Conservation (phyloP, 2,113 vertebrate genomes). For the Amphiprion percula region DNA sequence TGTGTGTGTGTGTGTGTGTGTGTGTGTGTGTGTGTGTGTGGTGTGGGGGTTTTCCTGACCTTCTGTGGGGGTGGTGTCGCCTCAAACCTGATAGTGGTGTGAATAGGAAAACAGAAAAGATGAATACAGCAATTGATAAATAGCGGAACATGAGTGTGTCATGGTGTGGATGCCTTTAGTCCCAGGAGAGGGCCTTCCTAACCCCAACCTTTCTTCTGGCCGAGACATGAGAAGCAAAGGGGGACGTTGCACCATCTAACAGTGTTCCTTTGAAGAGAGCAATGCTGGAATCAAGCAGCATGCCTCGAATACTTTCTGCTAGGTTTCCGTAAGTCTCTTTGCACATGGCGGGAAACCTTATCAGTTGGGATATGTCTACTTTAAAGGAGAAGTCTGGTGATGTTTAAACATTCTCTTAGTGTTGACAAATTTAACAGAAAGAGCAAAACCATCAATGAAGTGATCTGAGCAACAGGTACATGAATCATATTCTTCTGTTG, state of each 20-base stretch:
- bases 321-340: constrained; percentile 39
- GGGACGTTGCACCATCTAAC: constrained; percentile 70
- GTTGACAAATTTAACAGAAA: background rate
- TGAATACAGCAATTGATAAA: constrained; percentile 81
- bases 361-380: background rate
- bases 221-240: constrained; percentile 78
- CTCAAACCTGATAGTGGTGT: constrained; percentile 78
- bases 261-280: constrained; percentile 83
- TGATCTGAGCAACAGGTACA: background rate
- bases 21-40: background rate
- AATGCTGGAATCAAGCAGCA: constrained; percentile 78
- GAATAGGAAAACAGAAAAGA: constrained; percentile 79
- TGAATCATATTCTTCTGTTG: background rate
- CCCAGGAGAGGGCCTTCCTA: constrained; percentile 83
- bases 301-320: constrained; percentile 79
- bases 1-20: constrained; percentile 1
- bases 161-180: constrained; percentile 83
- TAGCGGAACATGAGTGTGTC: constrained; percentile 83
- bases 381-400: background rate
- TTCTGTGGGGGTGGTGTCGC: constrained; percentile 53
- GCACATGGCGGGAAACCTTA: constrained; percentile 36
- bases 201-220: constrained; percentile 70
- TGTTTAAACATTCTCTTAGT: background rate
- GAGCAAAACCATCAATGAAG: background rate
- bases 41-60: constrained; percentile 47